Evolutionary conservation across 2,888 invertebrate species (phyloP), one percentile per base, ranked within the genome.

Genomic region (Galerucella pusilla): DNA sequence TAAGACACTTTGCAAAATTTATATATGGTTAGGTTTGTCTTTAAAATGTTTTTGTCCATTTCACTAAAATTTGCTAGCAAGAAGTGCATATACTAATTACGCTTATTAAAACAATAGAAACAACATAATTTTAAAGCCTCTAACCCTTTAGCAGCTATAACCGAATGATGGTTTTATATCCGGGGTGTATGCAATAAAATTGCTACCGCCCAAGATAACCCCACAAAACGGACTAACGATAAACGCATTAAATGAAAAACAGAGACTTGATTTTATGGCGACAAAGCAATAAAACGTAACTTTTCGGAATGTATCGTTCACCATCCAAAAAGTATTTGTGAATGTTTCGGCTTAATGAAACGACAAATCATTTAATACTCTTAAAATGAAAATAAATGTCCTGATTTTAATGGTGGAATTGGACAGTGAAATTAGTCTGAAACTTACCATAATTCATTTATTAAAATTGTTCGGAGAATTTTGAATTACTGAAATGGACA

Each of bases 161-260:
- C 46, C 11, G 11, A 46, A 46, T 46, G 12, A 46, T 12, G 11
- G 12, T 52, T 52, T 4, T 14, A n/a, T 52, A 12, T 52, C 52
- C 52, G 52, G n/a, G 12, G 6, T n/a, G n/a, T 46, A 10, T 46
- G 5, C 52, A 52, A 52, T 69, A 11, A 61, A 25, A 60, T 61
- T 61, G 60, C 52, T 10, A n/a, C 35, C 25, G 68, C 28, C 16
- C 25, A 69, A 61, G 25, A 25, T n/a, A 20, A 69, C n/a, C 28
- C 46, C 46, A 42, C 61, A 61, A 60, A 68, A 61, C 25, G 60
- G 69, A 69, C 49, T 61, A 68, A 69, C 49, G 61, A 69, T 61
- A 69, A 69, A 49, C 45, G 45, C 69, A 69, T 69, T 46, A 49
- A 69, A 68, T 68, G 68, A 60, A 60, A 68, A 68, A 61, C 68